These are phyloP conservation scores for Heterodera carotae DNA, from an alignment of 1,140 invertebrate species.

Conservation along the genomic window DNA sequence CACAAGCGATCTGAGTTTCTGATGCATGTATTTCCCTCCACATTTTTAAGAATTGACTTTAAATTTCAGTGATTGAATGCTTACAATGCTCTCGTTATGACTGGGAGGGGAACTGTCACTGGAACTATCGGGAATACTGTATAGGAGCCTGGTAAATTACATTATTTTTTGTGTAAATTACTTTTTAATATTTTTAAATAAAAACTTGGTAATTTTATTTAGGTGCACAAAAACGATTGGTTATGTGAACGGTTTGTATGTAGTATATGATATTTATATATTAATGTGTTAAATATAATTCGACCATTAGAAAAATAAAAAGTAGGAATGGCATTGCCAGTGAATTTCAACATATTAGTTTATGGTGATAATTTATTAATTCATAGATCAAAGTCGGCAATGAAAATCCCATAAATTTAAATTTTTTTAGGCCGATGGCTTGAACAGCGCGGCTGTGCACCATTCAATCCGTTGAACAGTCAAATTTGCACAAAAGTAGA, in stretches of 20 bases:
- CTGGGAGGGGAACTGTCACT: slow-evolving; percentile 20
- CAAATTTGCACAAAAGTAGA: slow-evolving; percentile 19
- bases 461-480: slow-evolving; percentile 25
- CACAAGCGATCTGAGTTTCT: too few relatives aligned
- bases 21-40: too few relatives aligned
- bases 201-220: background rate
- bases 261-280: background rate
- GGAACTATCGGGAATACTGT: slow-evolving; percentile 23
- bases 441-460: slow-evolving; percentile 22
- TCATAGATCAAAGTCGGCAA: background rate
- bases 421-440: slow-evolving; percentile 16
- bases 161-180: too few relatives aligned
- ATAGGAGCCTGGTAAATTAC: background rate
- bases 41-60: too few relatives aligned
- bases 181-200: background rate
- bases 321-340: too few relatives aligned
- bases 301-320: too few relatives aligned
- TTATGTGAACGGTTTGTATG: slow-evolving; percentile 17
- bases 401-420: background rate
- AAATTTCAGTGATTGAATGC: slow-evolving; percentile 12
- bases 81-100: slow-evolving; percentile 22
- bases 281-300: background rate
- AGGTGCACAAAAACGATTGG: slow-evolving; percentile 29
- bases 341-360: too few relatives aligned
- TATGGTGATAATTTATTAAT: too few relatives aligned